Conservation (phyloP, 2,888 invertebrate genomes). For the Cepaea hortensis region DNA sequence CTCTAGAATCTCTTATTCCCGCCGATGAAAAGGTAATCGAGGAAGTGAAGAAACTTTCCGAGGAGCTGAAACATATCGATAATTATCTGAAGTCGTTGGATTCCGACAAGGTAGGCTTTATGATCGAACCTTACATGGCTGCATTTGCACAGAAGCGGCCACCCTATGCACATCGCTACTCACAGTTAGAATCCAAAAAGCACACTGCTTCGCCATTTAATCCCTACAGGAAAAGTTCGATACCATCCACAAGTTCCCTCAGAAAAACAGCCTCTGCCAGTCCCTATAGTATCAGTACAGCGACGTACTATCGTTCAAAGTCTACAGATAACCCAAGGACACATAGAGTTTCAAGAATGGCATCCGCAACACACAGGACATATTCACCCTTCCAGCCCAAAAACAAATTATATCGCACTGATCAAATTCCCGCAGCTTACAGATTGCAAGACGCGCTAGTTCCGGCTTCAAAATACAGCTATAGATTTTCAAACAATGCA, state of each 20-base stretch:
- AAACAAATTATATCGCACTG: neutral
- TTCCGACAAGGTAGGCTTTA: neutral
- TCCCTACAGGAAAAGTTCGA: neutral
- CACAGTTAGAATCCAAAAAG: neutral
- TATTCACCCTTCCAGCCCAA: neutral
- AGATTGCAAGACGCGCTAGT: neutral
- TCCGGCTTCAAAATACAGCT: neutral
- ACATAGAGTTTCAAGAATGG: neutral
- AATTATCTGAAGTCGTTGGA: conserved; percentile 26
- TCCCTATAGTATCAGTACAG: neutral
- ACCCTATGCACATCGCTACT: neutral
- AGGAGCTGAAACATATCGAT: conserved; percentile 21
- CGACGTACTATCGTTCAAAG: neutral
- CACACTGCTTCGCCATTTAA: neutral
- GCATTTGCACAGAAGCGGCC: neutral
- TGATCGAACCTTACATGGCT: conserved; percentile 19
- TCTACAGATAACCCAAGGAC: neutral
- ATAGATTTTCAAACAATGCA: neutral
- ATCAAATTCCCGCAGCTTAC: neutral
- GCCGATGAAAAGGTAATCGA: conserved; percentile 27
- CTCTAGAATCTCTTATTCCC: conserved; percentile 13
- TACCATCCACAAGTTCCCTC: neutral
- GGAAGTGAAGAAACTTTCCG: conserved; percentile 14
- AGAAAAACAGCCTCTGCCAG: neutral
- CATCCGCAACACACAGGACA: neutral